Evolutionary conservation across 2,113 vertebrate species (phyloP).

Genomic region (Stegostoma tigrinum): DNA sequence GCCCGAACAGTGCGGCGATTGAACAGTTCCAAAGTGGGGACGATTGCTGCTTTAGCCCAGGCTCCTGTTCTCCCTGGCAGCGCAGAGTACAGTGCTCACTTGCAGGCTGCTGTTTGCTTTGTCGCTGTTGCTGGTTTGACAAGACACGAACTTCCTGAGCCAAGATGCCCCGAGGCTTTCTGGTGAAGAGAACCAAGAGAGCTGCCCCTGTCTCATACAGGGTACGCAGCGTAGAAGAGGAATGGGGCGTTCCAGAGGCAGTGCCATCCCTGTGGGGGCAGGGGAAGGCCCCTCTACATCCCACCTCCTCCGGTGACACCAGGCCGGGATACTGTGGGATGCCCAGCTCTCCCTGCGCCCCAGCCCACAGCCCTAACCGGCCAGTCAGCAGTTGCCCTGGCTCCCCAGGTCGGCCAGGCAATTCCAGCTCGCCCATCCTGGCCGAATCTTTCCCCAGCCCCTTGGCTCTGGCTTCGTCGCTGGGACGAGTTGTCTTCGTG

Average conservation of each 20-base stretch:
- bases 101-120: not conserved
- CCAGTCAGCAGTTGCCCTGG: conserved; percentile 41
- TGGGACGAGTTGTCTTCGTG: conserved; percentile 39
- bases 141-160: not conserved
- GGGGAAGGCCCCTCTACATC: not conserved
- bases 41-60: not conserved
- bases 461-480: conserved; percentile 33
- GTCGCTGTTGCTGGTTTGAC: not conserved
- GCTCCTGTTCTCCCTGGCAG: not conserved
- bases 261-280: not conserved
- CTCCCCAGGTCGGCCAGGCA: conserved; percentile 32
- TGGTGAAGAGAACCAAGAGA: conserved; percentile 50
- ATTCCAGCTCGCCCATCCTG: conserved; percentile 38
- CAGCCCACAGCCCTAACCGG: conserved; percentile 40
- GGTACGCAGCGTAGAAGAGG: conserved; percentile 35
- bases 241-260: not conserved
- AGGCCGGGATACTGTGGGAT: conserved; percentile 38
- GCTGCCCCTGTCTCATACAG: conserved; percentile 47
- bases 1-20: not conserved
- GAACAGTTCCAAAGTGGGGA: not conserved
- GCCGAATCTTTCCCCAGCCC: conserved; percentile 45
- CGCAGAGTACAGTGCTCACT: not conserved
- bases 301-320: not conserved
- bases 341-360: conserved; percentile 31
- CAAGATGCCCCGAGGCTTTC: conserved; percentile 52